Percentiles rank a stretch among this genome's conserved stretches.
These are phyloP conservation scores for Bubalus kerabau DNA, from an alignment of 2,113 vertebrate species.

Conservation along the genomic window DNA sequence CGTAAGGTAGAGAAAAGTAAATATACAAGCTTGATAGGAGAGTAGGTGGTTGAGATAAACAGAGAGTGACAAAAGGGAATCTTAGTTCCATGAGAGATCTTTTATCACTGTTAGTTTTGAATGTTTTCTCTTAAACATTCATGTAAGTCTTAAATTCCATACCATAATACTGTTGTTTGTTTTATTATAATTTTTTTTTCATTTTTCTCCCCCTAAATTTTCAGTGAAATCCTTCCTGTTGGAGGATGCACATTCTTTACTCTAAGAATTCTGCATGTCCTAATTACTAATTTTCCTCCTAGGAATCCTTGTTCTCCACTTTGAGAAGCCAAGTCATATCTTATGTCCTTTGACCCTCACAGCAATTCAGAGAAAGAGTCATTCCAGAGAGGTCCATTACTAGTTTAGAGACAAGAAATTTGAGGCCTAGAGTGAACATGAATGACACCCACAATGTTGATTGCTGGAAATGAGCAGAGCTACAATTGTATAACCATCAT, in stretches of 20 bases:
- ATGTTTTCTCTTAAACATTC: neutral
- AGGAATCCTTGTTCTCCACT: neutral
- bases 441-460: neutral
- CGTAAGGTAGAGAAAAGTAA: neutral
- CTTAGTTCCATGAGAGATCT: neutral
- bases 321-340: neutral
- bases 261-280: neutral
- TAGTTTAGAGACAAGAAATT: neutral
- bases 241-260: neutral
- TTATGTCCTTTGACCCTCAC: neutral
- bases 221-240: neutral
- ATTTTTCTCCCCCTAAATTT: neutral
- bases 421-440: too few species aligned
- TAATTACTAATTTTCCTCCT: neutral
- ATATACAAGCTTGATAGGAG: neutral
- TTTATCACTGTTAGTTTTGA: neutral
- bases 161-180: neutral
- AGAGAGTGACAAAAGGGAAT: neutral
- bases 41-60: neutral
- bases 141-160: neutral
- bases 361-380: neutral
- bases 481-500: neutral
- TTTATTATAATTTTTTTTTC: neutral
- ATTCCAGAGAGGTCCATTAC: accelerated
- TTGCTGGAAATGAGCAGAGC: neutral